Percentiles rank a stretch among this genome's conserved stretches.
Conservation (phyloP, 2,113 vertebrate species). For the Chionis minor region DNA sequence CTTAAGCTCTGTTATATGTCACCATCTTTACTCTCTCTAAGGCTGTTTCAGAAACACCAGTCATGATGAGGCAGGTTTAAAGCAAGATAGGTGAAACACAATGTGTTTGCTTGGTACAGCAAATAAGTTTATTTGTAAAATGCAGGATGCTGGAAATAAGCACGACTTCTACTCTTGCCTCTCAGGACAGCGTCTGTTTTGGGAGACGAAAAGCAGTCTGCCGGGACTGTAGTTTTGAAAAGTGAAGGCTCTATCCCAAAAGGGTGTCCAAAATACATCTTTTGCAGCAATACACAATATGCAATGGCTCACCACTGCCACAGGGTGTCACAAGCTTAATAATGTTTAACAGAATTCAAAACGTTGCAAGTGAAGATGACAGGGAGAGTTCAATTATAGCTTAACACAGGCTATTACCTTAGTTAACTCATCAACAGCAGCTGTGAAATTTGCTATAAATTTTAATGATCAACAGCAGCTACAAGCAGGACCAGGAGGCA, state of each 20-base stretch:
- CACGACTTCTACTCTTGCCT: background rate
- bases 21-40: background rate
- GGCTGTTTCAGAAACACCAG: background rate
- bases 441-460: slow-evolving; percentile 18
- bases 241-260: background rate
- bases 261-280: background rate
- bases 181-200: background rate
- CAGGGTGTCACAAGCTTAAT: slow-evolving; percentile 72
- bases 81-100: background rate
- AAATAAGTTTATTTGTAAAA: background rate
- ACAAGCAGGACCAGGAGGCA: background rate
- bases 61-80: background rate
- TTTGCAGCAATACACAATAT: background rate
- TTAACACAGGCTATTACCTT: background rate
- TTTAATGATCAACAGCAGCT: slow-evolving; percentile 30
- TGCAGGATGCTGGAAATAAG: background rate
- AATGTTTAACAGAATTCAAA: slow-evolving; percentile 29
- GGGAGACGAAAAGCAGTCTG: background rate
- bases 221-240: background rate
- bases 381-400: background rate
- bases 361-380: background rate
- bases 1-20: no score
- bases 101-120: background rate
- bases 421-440: slow-evolving; percentile 10
- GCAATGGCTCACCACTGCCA: slow-evolving; percentile 57